These are phyloP conservation scores for Rhadina sibilatrix DNA, from an alignment of 2,113 vertebrate species.

Conservation along the genomic window DNA sequence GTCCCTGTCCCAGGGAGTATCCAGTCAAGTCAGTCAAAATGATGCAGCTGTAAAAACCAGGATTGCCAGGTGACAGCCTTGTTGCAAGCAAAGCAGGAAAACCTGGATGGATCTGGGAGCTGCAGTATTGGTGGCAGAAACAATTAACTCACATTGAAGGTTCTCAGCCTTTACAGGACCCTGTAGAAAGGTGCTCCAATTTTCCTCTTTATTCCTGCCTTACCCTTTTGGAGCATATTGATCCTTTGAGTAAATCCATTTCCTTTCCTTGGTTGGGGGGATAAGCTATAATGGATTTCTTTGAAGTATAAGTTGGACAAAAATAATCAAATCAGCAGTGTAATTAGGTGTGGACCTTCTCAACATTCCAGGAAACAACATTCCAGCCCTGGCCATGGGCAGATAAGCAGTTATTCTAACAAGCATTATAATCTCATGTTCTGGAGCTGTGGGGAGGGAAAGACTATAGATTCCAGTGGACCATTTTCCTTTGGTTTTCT, in stretches of 20 bases:
- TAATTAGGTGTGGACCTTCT: constrained; percentile 6
- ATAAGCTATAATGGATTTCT: not conserved
- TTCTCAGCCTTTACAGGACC: not conserved
- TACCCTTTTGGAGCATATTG: not conserved
- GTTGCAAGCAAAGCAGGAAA: not conserved
- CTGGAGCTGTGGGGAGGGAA: not conserved
- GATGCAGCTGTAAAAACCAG: not conserved
- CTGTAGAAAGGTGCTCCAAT: not conserved
- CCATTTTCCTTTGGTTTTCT: constrained; percentile 6
- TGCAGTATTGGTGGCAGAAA: not conserved
- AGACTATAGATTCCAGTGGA: not conserved
- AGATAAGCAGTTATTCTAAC: not conserved
- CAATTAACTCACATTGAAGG: not conserved
- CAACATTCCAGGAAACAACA: not conserved
- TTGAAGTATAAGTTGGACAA: not conserved
- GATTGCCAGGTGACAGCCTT: not conserved
- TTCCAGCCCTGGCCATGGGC: not conserved
- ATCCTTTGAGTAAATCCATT: not conserved
- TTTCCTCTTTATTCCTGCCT: not conserved
- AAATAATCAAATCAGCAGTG: not conserved
- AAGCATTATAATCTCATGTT: constrained; percentile 2
- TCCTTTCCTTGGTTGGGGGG: not conserved
- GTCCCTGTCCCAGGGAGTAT: not conserved
- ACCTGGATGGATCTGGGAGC: not conserved
- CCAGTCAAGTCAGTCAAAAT: not conserved